phyloP scores from a whole-genome alignment of 2,888 invertebrate species.

The Margaritifera margaritifera region DNA sequence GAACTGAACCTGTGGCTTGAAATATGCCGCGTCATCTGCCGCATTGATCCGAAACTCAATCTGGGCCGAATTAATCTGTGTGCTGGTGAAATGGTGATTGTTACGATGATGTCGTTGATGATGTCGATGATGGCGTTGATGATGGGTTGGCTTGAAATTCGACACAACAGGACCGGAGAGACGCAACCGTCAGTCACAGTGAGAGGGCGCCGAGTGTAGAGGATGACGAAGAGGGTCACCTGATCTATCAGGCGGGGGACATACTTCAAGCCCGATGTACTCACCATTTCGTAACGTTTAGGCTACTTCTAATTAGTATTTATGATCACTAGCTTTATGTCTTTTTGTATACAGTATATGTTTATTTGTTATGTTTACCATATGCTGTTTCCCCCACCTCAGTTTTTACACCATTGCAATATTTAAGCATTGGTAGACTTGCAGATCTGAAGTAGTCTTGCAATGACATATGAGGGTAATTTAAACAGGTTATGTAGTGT shows the following conservation, averaged over 20 bases:
- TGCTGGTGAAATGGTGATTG: slow-evolving; percentile 12
- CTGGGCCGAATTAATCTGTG: background rate
- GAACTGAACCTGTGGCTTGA: slow-evolving; percentile 43
- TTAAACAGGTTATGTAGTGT: too few species aligned
- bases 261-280: slow-evolving; percentile 97
- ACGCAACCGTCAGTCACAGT: slow-evolving; percentile 39
- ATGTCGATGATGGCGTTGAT: slow-evolving; percentile 1
- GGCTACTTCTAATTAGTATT: slow-evolving; percentile 41
- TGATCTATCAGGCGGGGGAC: slow-evolving; percentile 99
- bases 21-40: slow-evolving; percentile 16
- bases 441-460: slow-evolving; percentile 2
- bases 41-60: slow-evolving; percentile 3
- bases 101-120: slow-evolving; percentile 13
- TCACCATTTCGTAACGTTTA: slow-evolving; percentile 65
- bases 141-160: slow-evolving; percentile 19
- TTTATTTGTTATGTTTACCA: slow-evolving; percentile 1
- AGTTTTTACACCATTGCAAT: background rate
- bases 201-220: slow-evolving; percentile 86
- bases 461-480: too few species aligned
- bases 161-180: slow-evolving; percentile 32
- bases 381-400: background rate
- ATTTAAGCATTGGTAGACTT: background rate
- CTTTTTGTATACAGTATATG: slow-evolving; percentile 4
- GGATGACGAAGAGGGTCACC: slow-evolving; percentile 99
- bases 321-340: slow-evolving; percentile 2